Percentiles rank a stretch among this genome's conserved stretches.
These are phyloP conservation scores for Oegoconia quadripuncta DNA, from an alignment of 2,888 invertebrate species.

Conservation along the genomic window DNA sequence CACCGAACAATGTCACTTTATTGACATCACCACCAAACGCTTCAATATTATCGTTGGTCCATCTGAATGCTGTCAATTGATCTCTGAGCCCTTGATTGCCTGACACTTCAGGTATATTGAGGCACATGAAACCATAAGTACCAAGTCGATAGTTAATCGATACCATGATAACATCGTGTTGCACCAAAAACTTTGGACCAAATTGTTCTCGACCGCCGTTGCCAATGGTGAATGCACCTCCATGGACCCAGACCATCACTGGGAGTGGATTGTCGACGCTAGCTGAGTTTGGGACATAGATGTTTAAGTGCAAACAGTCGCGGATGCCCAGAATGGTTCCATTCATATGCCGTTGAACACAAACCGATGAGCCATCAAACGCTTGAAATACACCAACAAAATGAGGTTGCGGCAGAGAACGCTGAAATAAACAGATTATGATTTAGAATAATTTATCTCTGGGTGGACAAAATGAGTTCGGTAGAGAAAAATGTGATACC, in stretches of 20 bases:
- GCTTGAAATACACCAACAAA: conserved; percentile 27
- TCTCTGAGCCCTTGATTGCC: conserved; percentile 57
- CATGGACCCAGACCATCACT: conserved; percentile 49
- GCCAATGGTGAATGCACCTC: conserved; percentile 42
- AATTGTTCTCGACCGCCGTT: conserved; percentile 24
- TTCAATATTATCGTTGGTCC: conserved; percentile 46
- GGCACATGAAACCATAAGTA: conserved; percentile 54
- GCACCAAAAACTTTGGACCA: conserved; percentile 40
- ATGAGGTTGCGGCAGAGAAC: conserved; percentile 21
- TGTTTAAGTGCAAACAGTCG: conserved; percentile 80
- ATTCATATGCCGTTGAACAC: neutral
- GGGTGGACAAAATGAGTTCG: no score
- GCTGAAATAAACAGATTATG: conserved; percentile 20
- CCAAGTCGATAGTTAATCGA: conserved; percentile 45
- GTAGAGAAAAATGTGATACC: no score
- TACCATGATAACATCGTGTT: conserved; percentile 39
- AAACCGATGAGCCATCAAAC: conserved; percentile 20
- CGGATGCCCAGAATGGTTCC: conserved; percentile 45
- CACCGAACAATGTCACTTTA: conserved; percentile 43
- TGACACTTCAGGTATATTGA: conserved; percentile 44
- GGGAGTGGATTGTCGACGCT: conserved; percentile 32
- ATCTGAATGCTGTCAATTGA: conserved; percentile 41
- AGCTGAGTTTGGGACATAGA: conserved; percentile 70
- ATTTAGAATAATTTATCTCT: neutral
- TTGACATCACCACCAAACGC: conserved; percentile 47